These are phyloP conservation scores for Eupithecia dodoneata DNA, from an alignment of 2,888 invertebrate species.

Conservation along the genomic window DNA sequence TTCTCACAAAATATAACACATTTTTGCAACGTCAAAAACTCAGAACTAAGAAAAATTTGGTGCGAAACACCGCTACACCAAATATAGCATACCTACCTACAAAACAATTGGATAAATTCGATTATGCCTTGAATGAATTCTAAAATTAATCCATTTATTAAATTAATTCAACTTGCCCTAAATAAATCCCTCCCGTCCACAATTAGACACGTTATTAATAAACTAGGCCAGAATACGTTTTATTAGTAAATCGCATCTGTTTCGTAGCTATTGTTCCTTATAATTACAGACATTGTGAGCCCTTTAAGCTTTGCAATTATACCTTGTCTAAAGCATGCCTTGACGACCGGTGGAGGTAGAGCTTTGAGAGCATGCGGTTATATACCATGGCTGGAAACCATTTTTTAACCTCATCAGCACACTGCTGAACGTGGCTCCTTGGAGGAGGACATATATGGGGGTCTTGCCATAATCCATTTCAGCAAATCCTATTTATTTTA, in stretches of 20 bases:
- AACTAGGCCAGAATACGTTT: slow-evolving; percentile 14
- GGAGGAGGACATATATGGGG: too few relatives aligned
- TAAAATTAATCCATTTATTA: too few relatives aligned
- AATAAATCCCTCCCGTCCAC: neutral
- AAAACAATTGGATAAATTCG: too few relatives aligned
- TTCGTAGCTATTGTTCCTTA: slow-evolving; percentile 68
- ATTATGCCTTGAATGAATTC: too few relatives aligned
- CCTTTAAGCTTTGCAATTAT: slow-evolving; percentile 73
- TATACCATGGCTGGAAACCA: neutral
- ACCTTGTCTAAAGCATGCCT: slow-evolving; percentile 76
- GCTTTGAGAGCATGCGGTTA: slow-evolving; percentile 48
- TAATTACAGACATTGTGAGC: slow-evolving; percentile 75
- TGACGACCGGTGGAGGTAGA: slow-evolving; percentile 51
- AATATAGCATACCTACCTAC: too few relatives aligned
- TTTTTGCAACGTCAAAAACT: too few relatives aligned
- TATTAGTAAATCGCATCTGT: slow-evolving; percentile 59
- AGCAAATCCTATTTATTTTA: too few relatives aligned
- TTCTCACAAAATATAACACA: neutral
- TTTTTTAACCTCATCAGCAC: neutral
- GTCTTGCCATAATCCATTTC: too few relatives aligned
- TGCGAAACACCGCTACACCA: too few relatives aligned
- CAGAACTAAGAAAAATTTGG: too few relatives aligned
- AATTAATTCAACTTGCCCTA: neutral
- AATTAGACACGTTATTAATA: neutral
- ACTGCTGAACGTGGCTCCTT: neutral